Evolutionary conservation across 2,888 invertebrate genomes (phyloP).

Genomic region (Hoplodrina blanda): DNA sequence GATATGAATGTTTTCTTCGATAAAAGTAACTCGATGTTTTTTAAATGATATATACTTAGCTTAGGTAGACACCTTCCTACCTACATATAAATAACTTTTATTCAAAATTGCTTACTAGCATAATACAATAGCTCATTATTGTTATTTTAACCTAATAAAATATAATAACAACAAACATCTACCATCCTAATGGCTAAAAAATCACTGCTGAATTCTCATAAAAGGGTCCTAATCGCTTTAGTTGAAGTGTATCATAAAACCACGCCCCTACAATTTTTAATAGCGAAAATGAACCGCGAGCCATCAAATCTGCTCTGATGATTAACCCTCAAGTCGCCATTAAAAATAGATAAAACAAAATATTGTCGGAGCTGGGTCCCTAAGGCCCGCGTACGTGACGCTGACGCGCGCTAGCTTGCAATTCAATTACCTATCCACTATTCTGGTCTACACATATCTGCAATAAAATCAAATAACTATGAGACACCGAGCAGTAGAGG

Average conservation of each 20-base stretch:
- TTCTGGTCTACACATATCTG: slow-evolving; percentile 71
- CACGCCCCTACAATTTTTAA: slow-evolving; percentile 60
- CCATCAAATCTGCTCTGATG: slow-evolving; percentile 80
- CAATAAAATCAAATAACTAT: slow-evolving; percentile 76
- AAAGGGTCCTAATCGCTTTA: slow-evolving; percentile 61
- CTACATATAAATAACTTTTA: too few relatives aligned
- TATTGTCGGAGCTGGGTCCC: slow-evolving; percentile 79
- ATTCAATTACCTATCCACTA: slow-evolving; percentile 84
- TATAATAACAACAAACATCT: slow-evolving; percentile 32
- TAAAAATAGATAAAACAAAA: slow-evolving; percentile 89
- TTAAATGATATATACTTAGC: too few relatives aligned
- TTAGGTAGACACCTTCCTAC: too few relatives aligned
- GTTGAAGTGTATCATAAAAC: slow-evolving; percentile 56
- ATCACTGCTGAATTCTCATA: slow-evolving; percentile 41
- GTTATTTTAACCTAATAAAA: slow-evolving; percentile 30
- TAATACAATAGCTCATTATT: background rate
- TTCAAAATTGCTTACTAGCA: background rate
- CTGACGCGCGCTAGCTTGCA: slow-evolving; percentile 76
- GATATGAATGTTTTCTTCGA: background rate
- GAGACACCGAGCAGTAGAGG: slow-evolving; percentile 62
- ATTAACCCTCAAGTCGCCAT: slow-evolving; percentile 84
- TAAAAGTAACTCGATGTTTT: background rate
- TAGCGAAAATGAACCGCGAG: slow-evolving; percentile 71
- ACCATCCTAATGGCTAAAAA: slow-evolving; percentile 41
- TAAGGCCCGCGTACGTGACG: slow-evolving; percentile 77